Base-by-base conservation (phyloP, 2,113 vertebrate species). In the Pipra filicauda region DNA sequence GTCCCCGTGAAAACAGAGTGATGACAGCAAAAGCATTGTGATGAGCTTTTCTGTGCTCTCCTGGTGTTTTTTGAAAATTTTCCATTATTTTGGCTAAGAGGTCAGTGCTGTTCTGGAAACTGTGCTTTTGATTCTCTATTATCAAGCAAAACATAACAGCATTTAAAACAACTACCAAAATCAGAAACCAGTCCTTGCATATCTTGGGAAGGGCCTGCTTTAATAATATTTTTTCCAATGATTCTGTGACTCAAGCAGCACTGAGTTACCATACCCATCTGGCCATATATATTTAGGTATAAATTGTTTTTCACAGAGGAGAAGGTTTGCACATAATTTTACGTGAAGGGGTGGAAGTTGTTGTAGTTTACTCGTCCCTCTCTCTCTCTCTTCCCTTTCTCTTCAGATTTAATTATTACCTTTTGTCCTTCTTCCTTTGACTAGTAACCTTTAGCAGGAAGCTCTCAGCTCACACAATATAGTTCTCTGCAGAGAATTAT, bases 1-100 rank as follows among this genome's bases (percentile, higher is more conserved):
- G 44, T 81, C 65, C 52, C 55, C 3, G 1, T 62, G 73, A 91
- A 91, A 94, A 86, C 12, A 75, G 48, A 27, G 46, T 4, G 13
- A 76, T 76, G 84, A 93, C 62, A 96, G 83, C n/a, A 48, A 75
- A 86, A 73, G 61, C 70, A 78, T 92, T 95, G 92, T 87, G 83
- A 87, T 80, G 73, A 78, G 76, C 35, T 86, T 88, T 69, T 74
- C 64, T 78, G 2, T 62, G 70, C 9, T 46, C 18, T 89, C 83
- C 33, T 72, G 35, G 19, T 17, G 6, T 9, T 76, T 76, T 62
- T 43, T 48, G 17, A 81, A 86, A 87, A 66, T 62, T 82, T 96
- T 93, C 94, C 90, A 41, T 91, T 88, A 69, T 92, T 94, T 81
- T 91, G 69, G 39, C 37, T 67, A 57, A 91, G 61, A 84, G 70